Percentiles rank a stretch among this genome's conserved stretches.
These are phyloP conservation scores for Aphelocoma coerulescens DNA, from an alignment of 2,113 vertebrate species.

Conservation along the genomic window DNA sequence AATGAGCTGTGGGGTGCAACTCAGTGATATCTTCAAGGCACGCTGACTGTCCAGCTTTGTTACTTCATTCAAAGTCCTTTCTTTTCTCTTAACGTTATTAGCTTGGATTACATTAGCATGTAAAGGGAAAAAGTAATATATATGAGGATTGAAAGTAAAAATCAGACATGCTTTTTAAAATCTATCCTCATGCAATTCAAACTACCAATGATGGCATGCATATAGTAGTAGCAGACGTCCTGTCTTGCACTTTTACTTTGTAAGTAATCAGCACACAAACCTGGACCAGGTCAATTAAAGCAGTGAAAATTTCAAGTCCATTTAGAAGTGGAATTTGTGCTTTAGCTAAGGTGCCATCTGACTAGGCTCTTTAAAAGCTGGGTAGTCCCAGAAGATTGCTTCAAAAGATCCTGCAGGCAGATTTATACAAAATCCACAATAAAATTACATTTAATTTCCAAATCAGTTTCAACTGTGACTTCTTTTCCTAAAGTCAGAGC, in stretches of 20 bases:
- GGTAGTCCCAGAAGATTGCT: not conserved
- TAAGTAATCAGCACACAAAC: not conserved
- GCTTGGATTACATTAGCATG: not conserved
- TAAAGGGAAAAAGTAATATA: not conserved
- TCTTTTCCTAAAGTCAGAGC: not conserved
- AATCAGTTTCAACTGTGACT: not conserved
- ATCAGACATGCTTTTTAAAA: not conserved
- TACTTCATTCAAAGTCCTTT: not conserved
- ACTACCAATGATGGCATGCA: not conserved
- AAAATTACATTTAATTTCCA: not conserved
- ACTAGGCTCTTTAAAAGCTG: not conserved
- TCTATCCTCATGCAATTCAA: not conserved
- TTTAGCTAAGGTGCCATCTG: not conserved
- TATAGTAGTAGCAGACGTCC: not conserved
- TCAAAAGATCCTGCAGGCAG: not conserved
- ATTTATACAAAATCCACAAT: not conserved
- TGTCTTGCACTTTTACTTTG: not conserved
- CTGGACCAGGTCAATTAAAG: not conserved
- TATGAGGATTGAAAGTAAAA: not conserved
- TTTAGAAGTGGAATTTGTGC: not conserved
- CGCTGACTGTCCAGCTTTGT: not conserved
- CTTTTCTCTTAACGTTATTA: not conserved
- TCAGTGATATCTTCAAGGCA: not conserved
- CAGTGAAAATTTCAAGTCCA: not conserved
- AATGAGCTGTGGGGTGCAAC: not conserved